These are phyloP conservation scores for Phyllotreta cruciferae DNA, from an alignment of 2,888 invertebrate species.

Conservation along the genomic window DNA sequence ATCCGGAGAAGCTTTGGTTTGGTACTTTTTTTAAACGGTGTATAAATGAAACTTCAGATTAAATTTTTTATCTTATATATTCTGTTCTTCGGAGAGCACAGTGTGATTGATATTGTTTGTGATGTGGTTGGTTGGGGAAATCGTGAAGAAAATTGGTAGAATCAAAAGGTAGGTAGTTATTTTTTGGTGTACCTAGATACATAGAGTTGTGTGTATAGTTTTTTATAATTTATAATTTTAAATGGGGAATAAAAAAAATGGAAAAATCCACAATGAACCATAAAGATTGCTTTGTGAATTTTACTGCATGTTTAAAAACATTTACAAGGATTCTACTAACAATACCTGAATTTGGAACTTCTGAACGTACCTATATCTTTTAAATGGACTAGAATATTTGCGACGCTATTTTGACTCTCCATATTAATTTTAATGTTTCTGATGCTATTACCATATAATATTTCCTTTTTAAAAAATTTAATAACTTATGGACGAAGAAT, in stretches of 20 bases:
- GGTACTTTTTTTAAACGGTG: background rate
- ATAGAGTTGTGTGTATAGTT: background rate
- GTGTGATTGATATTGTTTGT: background rate
- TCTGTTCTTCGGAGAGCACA: background rate
- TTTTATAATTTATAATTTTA: background rate
- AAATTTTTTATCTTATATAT: background rate
- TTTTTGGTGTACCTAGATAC: slow-evolving; percentile 24
- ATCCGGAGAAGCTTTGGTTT: slow-evolving; percentile 6
- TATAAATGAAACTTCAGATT: slow-evolving; percentile 10
- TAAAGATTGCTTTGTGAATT: too few relatives aligned
- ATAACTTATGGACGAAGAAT: too few relatives aligned
- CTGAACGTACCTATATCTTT: too few relatives aligned
- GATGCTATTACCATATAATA: too few relatives aligned
- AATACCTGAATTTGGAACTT: too few relatives aligned
- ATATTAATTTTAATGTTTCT: too few relatives aligned
- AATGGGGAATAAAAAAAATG: background rate
- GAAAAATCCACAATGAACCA: too few relatives aligned
- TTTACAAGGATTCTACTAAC: too few relatives aligned
- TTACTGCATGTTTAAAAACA: too few relatives aligned
- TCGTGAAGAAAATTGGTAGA: slow-evolving; percentile 31
- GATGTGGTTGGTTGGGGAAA: slow-evolving; percentile 30
- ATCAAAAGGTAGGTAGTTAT: slow-evolving; percentile 23
- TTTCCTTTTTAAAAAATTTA: too few relatives aligned
- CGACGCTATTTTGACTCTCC: too few relatives aligned
- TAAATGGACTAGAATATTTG: too few relatives aligned